Evolutionary conservation across 2,113 vertebrate genomes (phyloP).

Genomic region (Platysteira castanea): DNA sequence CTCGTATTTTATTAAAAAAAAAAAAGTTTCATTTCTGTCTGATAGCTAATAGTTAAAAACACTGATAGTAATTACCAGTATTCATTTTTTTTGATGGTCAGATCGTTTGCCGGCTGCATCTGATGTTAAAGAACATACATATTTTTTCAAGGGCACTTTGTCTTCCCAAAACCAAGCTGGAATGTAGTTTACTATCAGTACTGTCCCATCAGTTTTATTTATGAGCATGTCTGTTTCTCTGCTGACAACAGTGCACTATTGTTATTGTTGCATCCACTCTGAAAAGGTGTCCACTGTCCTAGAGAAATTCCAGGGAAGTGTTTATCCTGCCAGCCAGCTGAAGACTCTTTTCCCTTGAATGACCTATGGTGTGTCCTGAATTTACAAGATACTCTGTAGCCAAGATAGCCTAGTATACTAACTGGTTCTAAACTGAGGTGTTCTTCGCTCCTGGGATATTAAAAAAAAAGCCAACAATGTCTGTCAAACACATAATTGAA

Average conservation of each 20-base stretch:
- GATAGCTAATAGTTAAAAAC: background rate
- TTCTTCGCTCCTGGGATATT: background rate
- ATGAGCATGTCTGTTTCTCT: background rate
- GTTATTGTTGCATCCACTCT: background rate
- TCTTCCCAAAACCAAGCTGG: background rate
- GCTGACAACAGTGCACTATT: background rate
- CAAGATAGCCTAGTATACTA: background rate
- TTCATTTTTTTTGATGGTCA: background rate
- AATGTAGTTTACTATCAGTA: background rate
- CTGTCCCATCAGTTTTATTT: background rate
- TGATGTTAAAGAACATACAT: background rate
- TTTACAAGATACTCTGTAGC: background rate
- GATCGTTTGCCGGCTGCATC: background rate
- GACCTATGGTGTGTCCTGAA: background rate
- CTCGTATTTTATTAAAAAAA: background rate
- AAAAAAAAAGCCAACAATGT: background rate
- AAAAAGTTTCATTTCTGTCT: background rate
- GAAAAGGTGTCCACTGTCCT: background rate
- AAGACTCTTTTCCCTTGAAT: background rate
- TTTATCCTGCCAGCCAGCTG: background rate
- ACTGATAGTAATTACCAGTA: background rate
- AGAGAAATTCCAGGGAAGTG: background rate
- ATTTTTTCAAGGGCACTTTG: background rate
- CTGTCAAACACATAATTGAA: background rate
- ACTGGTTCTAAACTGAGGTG: background rate